Evolutionary conservation across 1,140 invertebrate species (phyloP).

Genomic region (Platyscapa corneri): DNA sequence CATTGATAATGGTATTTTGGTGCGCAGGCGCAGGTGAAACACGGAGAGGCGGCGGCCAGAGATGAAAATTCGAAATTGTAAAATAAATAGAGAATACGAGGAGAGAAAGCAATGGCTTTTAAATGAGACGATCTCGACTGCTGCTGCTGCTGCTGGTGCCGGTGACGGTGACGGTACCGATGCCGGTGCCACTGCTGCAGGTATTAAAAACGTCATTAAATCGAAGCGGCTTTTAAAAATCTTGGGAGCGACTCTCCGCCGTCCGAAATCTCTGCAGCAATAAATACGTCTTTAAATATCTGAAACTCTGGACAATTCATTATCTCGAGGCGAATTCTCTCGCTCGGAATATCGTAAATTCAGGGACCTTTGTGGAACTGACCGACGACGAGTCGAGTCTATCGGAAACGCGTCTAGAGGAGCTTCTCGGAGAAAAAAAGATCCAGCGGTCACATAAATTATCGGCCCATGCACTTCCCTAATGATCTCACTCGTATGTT

Average conservation of each 20-base stretch:
- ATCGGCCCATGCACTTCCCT: constrained; percentile 50
- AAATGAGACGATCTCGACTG: neutral
- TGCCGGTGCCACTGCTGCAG: too few species aligned
- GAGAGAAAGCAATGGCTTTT: neutral
- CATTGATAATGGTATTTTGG: too few species aligned
- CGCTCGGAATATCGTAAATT: neutral
- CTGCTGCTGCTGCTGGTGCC: too few species aligned
- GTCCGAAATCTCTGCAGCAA: neutral
- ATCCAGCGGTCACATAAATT: constrained; percentile 42
- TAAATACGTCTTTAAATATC: constrained; percentile 2
- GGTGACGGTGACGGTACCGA: too few species aligned
- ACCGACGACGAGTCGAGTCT: neutral
- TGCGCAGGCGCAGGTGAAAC: too few species aligned
- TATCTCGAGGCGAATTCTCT: neutral
- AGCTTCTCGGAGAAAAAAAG: neutral
- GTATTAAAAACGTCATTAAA: neutral
- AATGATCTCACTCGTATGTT: constrained; percentile 59
- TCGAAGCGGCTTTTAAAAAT: constrained; percentile 18
- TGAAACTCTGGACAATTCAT: neutral
- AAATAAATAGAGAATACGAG: neutral
- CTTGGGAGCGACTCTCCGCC: neutral
- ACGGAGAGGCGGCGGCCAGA: neutral
- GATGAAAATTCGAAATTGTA: neutral
- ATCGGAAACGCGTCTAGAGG: constrained; percentile 10
- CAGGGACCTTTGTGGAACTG: neutral